Evolutionary conservation across 2,113 vertebrate genomes (phyloP), one percentile per base, ranked within the genome.

Genomic region (Rhabdornis inornatus): DNA sequence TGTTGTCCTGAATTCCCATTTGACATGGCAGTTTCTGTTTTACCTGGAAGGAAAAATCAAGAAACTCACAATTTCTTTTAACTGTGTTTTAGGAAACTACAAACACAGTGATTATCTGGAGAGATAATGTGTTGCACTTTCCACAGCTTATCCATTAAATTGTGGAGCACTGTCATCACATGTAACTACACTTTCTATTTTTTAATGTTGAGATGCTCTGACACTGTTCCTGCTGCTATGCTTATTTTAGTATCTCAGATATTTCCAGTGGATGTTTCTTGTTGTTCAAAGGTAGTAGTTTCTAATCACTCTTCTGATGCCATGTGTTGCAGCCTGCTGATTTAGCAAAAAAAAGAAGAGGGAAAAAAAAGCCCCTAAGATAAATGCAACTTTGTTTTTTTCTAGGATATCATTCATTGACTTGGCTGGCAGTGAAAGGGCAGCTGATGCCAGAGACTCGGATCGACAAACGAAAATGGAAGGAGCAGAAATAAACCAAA

Each of bases 401-500:
- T 94, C 85, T 95, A 99, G 99, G 96, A 99, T 99, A 96, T 99
- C 98, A 75, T 99, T 99, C 95, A 98, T 99, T 96, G 99, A 99
- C 95, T 97, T 99, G 97, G 99, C 99, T 94, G 99, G 99, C 91
- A 99, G 99, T 79, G 99, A 99, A 97, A 98, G 99, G 84, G 99
- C 99, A 55, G 98, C 98, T 86, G 99, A 99, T 96, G 98, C 98
- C 93, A 98, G 96, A 95, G 98, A 98, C 69, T 97, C 98, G 6
- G 97, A 99, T 94, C 98, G 97, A 91, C 99, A 98, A 96, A 99
- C 98, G 59, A 99, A 99, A 91, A 98, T 99, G 97, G 99, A 99
- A 97, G 99, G 98, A 90, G 99, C 99, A 61, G 99, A 99, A 97
- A 99, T 99, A 97, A 99, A 99, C 94, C 99, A 99, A 97, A 99